Evolutionary conservation across 2,888 invertebrate species (phyloP), one percentile per base, ranked within the genome.

Genomic region (Theretra japonica): DNA sequence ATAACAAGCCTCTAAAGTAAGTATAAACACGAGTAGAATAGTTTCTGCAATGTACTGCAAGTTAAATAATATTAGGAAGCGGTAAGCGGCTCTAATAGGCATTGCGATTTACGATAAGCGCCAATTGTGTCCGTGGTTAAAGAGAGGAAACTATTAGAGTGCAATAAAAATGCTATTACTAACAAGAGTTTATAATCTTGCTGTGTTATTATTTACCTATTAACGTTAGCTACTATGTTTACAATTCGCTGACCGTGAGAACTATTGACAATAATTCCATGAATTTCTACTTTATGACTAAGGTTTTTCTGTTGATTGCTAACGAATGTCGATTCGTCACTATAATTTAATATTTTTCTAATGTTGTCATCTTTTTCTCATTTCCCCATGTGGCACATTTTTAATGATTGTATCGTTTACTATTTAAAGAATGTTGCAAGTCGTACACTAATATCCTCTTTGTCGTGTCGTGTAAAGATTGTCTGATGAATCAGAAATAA

Each of bases 241-340:
- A 76, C 76, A 72, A 74, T 78, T 79, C 79, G 77, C 80, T 76
- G 68, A 77, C 75, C 78, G 80, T 83, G 83, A 74, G 82, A 82
- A 82, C 69, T 21, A 73, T 70, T 73, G 79, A 83, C 81, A 82
- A 81, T 82, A 73, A 75, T 79, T 72, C 74, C 68, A 76, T 74
- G 70, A 70, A 73, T 77, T 76, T 76, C 70, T 75, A 70, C 41
- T 58, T 58, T 70, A 58, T 25, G 69, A 70, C 69, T 58, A 58
- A 70, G 69, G 58, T 58, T 65, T 53, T 57, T 70, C 69, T 58
- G 69, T 21, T 33, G 58, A 70, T 69, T 70, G 33, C 33, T 4
- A n/a, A 69, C 4, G 23, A 25, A 70, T 28, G 69, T 41, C 62
- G 28, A 57, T 68, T 33, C 56, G 21, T 8, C 8, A 21, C 57